Evolutionary conservation across 2,113 vertebrate species (phyloP), one percentile per base, ranked within the genome.

Genomic region (Brienomyrus brachyistius): DNA sequence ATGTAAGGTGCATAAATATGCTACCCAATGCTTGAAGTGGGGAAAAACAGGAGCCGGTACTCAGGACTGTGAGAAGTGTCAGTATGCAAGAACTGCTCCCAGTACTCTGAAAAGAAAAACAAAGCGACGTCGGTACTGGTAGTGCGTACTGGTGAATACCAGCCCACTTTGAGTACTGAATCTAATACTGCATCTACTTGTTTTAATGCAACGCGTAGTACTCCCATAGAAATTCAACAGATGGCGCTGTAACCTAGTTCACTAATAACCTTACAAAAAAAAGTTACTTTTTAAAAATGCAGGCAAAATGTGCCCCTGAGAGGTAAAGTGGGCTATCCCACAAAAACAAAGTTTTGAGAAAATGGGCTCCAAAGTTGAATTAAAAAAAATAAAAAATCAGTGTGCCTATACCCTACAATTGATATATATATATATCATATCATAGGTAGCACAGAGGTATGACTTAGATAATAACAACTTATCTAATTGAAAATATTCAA

Each of bases 221-320:
- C 10, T 31, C 62, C 62, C 27, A 70, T 70, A 70, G n/a, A 70
- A 40, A 19, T 19, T 62, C 89, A 51, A 85, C 54, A 89, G 89
- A 84, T 89, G 89, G 89, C 89, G 89, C 52, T 84, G 52, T 62
- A 45, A 84, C 43, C 17, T 80, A 80, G 74, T 80, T 43, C 52
- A 59, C 70, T 0, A 19, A n/a, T 45, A 84, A 9, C n/a, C 62
- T 70, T 31, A 13, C 2, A 70, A 70, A 47, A 82, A 82, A n/a
- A 23, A 47, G 82, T 21, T 23, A 48, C 8, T 84, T 83, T 45
- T 83, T 21, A 21, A 40, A 47, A 43, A 84, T 4, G 19, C 9
- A 47, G 11, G 10, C 4, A 84, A 47, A 31, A 31, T 31, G 31
- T 31, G 31, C 31, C 31, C 31, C 31, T 31, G 31, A 31, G 31